A percentile compares a stretch with the other conserved stretches of the same genome.
These are phyloP conservation scores for Pangasius larnaudii DNA, from an alignment of 2,797 vertebrate species.

Conservation along the genomic window DNA sequence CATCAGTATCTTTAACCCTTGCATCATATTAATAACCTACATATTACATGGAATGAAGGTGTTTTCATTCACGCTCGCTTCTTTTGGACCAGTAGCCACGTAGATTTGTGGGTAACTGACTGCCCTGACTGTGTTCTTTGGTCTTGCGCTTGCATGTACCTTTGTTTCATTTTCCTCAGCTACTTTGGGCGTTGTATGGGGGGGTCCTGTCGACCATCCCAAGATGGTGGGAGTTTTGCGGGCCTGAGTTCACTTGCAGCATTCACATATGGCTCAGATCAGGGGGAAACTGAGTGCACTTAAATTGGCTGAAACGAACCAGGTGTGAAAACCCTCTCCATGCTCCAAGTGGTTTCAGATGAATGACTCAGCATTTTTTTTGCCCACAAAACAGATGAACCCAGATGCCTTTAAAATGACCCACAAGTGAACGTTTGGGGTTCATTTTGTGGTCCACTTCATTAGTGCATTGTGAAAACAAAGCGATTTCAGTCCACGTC, in stretches of 20 bases:
- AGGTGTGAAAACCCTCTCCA: neutral
- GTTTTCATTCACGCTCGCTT: neutral
- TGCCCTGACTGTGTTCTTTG: neutral
- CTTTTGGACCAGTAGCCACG: neutral
- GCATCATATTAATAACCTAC: neutral
- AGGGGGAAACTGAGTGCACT: neutral
- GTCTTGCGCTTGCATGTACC: neutral
- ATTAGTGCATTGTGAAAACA: neutral
- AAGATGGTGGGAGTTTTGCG: neutral
- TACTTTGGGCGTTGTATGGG: neutral
- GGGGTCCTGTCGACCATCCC: neutral
- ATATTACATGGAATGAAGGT: neutral
- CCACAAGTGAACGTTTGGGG: neutral
- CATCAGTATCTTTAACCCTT: neutral
- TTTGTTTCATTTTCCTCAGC: neutral
- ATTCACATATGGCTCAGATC: neutral
- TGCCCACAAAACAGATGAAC: neutral
- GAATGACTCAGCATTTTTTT: neutral
- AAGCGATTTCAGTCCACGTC: neutral
- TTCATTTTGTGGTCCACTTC: slow-evolving; percentile 4
- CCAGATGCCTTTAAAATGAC: neutral
- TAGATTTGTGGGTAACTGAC: neutral
- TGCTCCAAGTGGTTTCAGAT: slow-evolving; percentile 2
- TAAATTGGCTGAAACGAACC: neutral
- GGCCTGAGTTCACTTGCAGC: neutral